Conservation (phyloP, 2,113 vertebrate species). For the Caretta caretta region DNA sequence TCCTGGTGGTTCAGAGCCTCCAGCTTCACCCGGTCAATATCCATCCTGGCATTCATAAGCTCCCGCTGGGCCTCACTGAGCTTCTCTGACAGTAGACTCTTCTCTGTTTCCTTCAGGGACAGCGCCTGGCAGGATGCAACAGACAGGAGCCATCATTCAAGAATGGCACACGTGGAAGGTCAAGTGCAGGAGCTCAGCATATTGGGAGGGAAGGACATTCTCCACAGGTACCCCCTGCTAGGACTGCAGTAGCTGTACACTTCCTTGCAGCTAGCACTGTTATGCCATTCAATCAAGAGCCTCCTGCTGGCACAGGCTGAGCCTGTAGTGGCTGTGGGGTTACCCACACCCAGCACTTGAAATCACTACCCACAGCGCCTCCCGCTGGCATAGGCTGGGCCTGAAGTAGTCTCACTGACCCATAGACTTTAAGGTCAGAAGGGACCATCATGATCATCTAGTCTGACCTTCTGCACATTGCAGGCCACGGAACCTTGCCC, state of each 20-base stretch:
- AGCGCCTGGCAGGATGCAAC: slow-evolving; percentile 74
- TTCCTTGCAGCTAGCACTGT: neutral
- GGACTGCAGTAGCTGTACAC: neutral
- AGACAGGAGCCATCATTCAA: neutral
- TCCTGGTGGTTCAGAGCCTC: slow-evolving; percentile 77
- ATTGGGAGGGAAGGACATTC: too few relatives aligned
- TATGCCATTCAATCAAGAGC: neutral
- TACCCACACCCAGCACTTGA: rapidly evolving
- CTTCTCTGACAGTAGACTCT: slow-evolving; percentile 71
- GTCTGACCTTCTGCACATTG: too few relatives aligned
- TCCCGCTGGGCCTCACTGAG: slow-evolving; percentile 73
- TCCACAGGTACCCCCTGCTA: neutral
- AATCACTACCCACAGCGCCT: too few relatives aligned
- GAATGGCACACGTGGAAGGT: neutral
- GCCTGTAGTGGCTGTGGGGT: neutral
- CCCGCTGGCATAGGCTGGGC: neutral
- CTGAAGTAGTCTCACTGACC: neutral
- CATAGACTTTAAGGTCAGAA: rapidly evolving
- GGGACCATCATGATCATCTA: too few relatives aligned
- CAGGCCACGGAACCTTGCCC: too few relatives aligned
- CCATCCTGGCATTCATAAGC: slow-evolving; percentile 65
- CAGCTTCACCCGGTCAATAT: slow-evolving; percentile 73
- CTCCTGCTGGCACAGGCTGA: neutral
- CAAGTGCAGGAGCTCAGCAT: neutral
- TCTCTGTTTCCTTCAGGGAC: slow-evolving; percentile 82